These are phyloP conservation scores for Eilema depressum DNA, from an alignment of 2,888 invertebrate genomes.

Conservation along the genomic window DNA sequence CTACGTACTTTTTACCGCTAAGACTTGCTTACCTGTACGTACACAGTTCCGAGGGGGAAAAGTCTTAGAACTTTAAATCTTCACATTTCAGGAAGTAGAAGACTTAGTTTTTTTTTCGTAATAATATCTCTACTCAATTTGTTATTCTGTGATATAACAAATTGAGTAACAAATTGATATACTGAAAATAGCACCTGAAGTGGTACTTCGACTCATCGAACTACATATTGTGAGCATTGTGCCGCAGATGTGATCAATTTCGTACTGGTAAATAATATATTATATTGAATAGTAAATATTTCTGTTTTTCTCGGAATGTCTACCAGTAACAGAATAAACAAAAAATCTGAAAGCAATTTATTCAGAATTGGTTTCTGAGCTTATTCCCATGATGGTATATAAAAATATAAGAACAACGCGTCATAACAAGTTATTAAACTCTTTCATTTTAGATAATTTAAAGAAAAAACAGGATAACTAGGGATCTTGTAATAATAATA, in stretches of 20 bases:
- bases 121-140: background rate
- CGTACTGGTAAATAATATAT: background rate
- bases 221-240: background rate
- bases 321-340: background rate
- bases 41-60: background rate
- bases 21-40: background rate
- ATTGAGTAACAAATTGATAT: too few relatives aligned
- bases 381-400: too few relatives aligned
- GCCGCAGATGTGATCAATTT: background rate
- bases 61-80: background rate
- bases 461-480: too few relatives aligned
- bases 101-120: background rate
- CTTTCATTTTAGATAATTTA: too few relatives aligned
- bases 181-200: background rate
- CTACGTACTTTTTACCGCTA: constrained; percentile 10
- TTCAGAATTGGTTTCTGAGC: too few relatives aligned
- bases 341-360: too few relatives aligned
- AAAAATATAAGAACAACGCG: too few relatives aligned
- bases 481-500: too few relatives aligned
- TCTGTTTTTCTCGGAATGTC: background rate
- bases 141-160: background rate
- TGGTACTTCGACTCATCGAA: background rate
- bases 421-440: too few relatives aligned
- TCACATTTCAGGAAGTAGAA: background rate
- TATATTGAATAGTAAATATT: background rate